Evolutionary conservation across 2,113 vertebrate species (phyloP).

Genomic region (Pao palembangensis): DNA sequence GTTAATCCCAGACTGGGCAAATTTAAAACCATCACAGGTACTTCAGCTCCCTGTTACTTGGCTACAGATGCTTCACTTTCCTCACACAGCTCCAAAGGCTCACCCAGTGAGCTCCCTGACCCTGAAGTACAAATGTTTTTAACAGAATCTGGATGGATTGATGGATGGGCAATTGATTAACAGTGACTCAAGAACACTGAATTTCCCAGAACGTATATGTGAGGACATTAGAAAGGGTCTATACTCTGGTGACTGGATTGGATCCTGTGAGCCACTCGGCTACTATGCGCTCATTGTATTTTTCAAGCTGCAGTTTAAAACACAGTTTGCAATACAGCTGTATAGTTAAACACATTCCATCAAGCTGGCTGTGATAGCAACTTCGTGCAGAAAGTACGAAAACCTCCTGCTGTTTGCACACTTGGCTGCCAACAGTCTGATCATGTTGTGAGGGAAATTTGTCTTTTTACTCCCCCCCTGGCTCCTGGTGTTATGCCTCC

Average conservation of each 20-base stretch:
- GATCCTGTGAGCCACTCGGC: not conserved
- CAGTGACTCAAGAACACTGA: no score
- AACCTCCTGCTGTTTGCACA: not conserved
- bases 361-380: not conserved
- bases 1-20: constrained; percentile 3
- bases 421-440: constrained; percentile 1
- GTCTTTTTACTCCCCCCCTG: not conserved
- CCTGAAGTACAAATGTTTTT: no score
- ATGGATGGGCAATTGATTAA: no score
- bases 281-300: no score
- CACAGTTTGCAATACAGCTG: not conserved
- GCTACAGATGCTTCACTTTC: not conserved
- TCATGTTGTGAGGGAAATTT: not conserved
- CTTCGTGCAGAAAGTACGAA: not conserved
- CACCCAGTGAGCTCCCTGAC: no score
- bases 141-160: no score
- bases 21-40: constrained; percentile 1
- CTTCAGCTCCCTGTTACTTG: constrained; percentile 12
- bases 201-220: no score
- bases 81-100: no score
- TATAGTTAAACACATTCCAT: not conserved
- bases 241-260: not conserved
- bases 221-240: no score
- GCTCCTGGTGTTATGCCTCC: constrained; percentile 1
- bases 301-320: not conserved